These are phyloP conservation scores for Macrosteles quadrilineatus DNA, from an alignment of 1,140 invertebrate genomes.

Conservation along the genomic window DNA sequence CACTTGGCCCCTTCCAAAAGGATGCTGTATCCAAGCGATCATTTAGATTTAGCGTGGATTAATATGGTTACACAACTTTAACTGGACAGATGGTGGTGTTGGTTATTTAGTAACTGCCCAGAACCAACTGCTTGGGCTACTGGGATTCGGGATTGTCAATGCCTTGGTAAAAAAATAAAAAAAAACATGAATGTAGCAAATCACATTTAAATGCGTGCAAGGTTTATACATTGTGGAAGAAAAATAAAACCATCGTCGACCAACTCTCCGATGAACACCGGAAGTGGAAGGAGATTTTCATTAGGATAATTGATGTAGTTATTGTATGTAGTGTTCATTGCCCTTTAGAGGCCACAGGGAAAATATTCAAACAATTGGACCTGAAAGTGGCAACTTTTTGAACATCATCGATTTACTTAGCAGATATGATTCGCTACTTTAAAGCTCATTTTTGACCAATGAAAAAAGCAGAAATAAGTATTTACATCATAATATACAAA, in stretches of 20 bases:
- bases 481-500: too few relatives aligned
- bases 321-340: not conserved
- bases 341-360: not conserved
- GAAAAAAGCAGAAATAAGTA: too few relatives aligned
- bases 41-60: too few relatives aligned
- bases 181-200: too few relatives aligned
- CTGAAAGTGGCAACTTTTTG: not conserved
- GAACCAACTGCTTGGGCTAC: not conserved
- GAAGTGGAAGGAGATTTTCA: not conserved
- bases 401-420: constrained; percentile 9
- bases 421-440: not conserved
- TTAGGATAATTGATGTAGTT: not conserved
- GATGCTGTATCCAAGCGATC: too few relatives aligned
- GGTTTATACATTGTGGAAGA: not conserved
- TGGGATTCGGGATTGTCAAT: not conserved
- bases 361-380: not conserved
- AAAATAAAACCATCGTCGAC: not conserved
- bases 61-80: not conserved
- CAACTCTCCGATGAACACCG: not conserved
- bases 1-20: too few relatives aligned
- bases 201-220: too few relatives aligned
- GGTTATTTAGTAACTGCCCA: not conserved
- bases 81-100: not conserved
- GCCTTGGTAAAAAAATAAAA: not conserved
- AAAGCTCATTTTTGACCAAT: not conserved